Percentiles rank a stretch among this genome's conserved stretches.
Conservation (phyloP, 2,113 vertebrate genomes). For the Neomonachus schauinslandi region DNA sequence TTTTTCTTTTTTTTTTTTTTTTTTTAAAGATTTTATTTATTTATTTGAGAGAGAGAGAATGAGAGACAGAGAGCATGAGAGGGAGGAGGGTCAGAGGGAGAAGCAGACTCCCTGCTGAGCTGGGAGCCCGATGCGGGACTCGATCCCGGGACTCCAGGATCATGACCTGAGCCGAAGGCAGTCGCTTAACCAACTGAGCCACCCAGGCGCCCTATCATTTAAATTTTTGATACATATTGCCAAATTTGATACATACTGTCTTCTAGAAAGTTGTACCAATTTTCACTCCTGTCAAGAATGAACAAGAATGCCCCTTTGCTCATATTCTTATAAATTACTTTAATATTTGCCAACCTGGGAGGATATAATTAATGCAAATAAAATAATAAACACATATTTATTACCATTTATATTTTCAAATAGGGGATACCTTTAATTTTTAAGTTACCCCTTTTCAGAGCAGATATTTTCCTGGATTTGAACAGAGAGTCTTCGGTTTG, state of each 20-base stretch:
- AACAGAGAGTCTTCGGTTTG: neutral
- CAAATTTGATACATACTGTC: neutral
- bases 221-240: neutral
- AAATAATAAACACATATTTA: neutral
- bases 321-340: neutral
- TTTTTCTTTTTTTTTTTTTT: too few relatives aligned
- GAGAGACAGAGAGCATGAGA: too few relatives aligned
- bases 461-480: neutral
- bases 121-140: too few relatives aligned
- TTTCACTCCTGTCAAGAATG: neutral
- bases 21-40: too few relatives aligned
- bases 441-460: neutral
- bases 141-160: too few relatives aligned
- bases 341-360: neutral
- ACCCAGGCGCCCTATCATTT: neutral
- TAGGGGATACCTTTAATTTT: neutral
- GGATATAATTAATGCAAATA: neutral
- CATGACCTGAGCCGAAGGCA: too few relatives aligned
- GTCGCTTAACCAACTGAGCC: too few relatives aligned
- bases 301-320: neutral
- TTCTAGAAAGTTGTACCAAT: neutral
- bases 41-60: too few relatives aligned
- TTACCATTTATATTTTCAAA: slow-evolving; percentile 2
- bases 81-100: too few relatives aligned
- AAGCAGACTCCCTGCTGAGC: too few relatives aligned